Conservation (phyloP, 2,113 vertebrate species). For the Chaetops frenatus region DNA sequence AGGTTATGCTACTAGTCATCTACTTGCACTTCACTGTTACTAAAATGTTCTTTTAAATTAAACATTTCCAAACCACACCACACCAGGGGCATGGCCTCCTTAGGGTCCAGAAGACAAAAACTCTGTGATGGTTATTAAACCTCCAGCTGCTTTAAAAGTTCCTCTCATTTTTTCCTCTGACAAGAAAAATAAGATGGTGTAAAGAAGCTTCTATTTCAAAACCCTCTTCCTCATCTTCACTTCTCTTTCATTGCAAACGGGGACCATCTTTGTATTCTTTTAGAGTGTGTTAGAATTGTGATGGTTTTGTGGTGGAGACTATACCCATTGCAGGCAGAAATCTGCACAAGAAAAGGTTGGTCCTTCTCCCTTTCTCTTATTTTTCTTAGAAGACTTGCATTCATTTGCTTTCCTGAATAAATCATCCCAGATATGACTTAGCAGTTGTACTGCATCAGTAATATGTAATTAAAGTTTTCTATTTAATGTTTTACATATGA, state of each 20-base stretch:
- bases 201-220: neutral
- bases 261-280: neutral
- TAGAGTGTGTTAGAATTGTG: neutral
- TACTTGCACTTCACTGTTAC: neutral
- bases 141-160: neutral
- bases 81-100: neutral
- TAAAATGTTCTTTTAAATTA: neutral
- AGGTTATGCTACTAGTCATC: neutral
- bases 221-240: neutral
- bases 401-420: neutral
- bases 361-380: neutral
- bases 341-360: neutral
- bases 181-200: neutral
- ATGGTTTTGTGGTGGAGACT: neutral
- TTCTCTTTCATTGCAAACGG: neutral
- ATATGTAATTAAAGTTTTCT: neutral
- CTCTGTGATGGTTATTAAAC: neutral
- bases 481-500: neutral
- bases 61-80: neutral
- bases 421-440: neutral
- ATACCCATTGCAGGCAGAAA: neutral
- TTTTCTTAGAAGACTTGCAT: neutral
- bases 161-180: neutral
- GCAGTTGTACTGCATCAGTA: neutral
- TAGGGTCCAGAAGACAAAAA: neutral